Base-by-base conservation (phyloP, 2,888 invertebrate species). In the Sabatieria punctata region DNA sequence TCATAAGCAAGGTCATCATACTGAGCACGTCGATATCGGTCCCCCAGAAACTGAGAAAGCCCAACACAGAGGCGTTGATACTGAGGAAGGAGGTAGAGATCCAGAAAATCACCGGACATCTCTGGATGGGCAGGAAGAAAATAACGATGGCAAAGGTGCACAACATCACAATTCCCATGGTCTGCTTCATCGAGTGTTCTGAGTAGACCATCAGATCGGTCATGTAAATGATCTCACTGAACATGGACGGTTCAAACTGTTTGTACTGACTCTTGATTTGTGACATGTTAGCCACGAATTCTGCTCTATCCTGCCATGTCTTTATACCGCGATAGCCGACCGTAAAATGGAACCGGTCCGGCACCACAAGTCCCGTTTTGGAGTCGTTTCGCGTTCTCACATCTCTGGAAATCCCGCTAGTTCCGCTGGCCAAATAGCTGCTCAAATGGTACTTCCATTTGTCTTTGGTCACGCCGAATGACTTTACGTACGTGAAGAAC, bases 1-100 rank as follows among this genome's bases (percentile, higher is more conserved):
- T 37, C 26, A 41, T 41, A 4, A 41, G 41, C 25, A 41, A 15
- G 11, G 42, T 42, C 11, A 42, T 23, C 42, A 42, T 42, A 22
- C 8, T 27, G 18, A 27, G 15, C 4, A 42, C 3, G 33, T 42
- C 42, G 41, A 41, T 25, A n/a, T 41, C 41, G 15, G 11, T 11
- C 11, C 30, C 15, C 30, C 30, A 30, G 6, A 4, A 6, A 4
- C 6, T 15, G 4, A 42, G 19, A 3, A 8, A 18, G 11, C 42
- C 42, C 2, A 30, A 6, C n/a, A 42, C 42, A 13, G 4, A 8
- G 15, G 33, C 30, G 33, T 42, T 42, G 27, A 33, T 42, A 4
- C 4, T 21, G n/a, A 42, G 2, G 33, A 42, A 42, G 2, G 33
- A 4, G 4, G 19, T 2, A 22, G 30, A 8, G 4, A 26, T 21